phyloP scores from a whole-genome alignment of 2,888 invertebrate species.

The Formica aserva region DNA sequence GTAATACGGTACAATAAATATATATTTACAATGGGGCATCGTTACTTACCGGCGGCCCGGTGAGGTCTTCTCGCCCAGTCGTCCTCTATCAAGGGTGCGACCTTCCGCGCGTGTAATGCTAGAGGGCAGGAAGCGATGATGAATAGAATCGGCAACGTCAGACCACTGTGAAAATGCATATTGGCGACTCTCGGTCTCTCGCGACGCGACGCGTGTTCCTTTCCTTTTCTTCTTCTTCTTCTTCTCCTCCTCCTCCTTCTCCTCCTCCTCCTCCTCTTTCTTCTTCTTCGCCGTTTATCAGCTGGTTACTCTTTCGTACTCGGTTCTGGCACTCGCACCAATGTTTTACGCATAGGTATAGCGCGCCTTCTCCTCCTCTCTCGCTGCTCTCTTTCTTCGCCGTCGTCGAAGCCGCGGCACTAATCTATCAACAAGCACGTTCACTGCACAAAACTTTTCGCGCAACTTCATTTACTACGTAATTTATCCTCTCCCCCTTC shows the following conservation, averaged over 20 bases:
- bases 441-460: constrained; percentile 80
- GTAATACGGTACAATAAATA: neutral
- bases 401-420: constrained; percentile 67
- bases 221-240: constrained; percentile 40
- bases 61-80: constrained; percentile 89
- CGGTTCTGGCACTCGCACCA: constrained; percentile 67
- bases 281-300: constrained; percentile 28
- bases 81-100: constrained; percentile 90
- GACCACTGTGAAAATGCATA: constrained; percentile 79
- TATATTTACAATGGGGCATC: constrained; percentile 10
- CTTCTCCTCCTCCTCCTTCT: constrained; percentile 36
- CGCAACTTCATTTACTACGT: constrained; percentile 63
- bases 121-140: constrained; percentile 84
- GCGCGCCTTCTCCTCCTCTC: constrained; percentile 57
- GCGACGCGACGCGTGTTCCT: constrained; percentile 28
- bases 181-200: constrained; percentile 67
- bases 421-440: constrained; percentile 78
- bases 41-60: constrained; percentile 89
- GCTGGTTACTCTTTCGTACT: constrained; percentile 45
- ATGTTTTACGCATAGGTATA: constrained; percentile 59
- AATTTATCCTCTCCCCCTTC: constrained; percentile 16
- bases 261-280: constrained; percentile 31
- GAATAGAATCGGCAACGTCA: constrained; percentile 79
- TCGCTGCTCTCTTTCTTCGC: constrained; percentile 32
- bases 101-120: constrained; percentile 86